phyloP scores from a whole-genome alignment of 2,797 vertebrate genomes.

The Gastrophryne carolinensis region DNA sequence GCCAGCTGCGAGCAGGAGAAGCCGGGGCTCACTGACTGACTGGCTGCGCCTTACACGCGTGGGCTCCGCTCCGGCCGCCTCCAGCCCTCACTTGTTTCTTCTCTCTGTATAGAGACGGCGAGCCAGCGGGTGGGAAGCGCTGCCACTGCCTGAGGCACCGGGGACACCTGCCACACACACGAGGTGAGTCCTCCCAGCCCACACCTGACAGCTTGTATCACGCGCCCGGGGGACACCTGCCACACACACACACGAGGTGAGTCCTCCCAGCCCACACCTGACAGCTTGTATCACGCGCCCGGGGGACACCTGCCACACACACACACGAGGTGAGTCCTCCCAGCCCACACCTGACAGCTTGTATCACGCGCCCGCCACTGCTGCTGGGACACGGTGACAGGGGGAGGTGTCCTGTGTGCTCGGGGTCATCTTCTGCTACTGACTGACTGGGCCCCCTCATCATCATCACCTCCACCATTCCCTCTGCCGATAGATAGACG shows the following conservation, averaged over 20 bases:
- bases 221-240: no score
- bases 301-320: no score
- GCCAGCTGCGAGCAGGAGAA: background rate
- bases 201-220: background rate
- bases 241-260: constrained; percentile 32
- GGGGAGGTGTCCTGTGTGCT: constrained; percentile 47
- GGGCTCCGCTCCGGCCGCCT: constrained; percentile 39
- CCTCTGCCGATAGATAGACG: no score
- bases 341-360: background rate
- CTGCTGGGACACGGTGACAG: no score
- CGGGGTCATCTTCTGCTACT: constrained; percentile 40
- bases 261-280: constrained; percentile 4
- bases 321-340: constrained; percentile 43
- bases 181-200: constrained; percentile 33
- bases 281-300: no score
- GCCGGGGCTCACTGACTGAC: background rate
- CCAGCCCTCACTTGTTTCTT: background rate
- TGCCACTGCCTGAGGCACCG: no score
- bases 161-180: no score
- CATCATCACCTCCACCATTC: background rate
- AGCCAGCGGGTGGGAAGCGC: no score
- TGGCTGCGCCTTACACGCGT: constrained; percentile 30
- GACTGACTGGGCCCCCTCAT: constrained; percentile 11
- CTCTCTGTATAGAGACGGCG: no score
- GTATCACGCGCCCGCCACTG: no score